Evolutionary conservation across 2,797 vertebrate species (phyloP), one percentile per base, ranked within the genome.

Genomic region (Anguilla marmorata): DNA sequence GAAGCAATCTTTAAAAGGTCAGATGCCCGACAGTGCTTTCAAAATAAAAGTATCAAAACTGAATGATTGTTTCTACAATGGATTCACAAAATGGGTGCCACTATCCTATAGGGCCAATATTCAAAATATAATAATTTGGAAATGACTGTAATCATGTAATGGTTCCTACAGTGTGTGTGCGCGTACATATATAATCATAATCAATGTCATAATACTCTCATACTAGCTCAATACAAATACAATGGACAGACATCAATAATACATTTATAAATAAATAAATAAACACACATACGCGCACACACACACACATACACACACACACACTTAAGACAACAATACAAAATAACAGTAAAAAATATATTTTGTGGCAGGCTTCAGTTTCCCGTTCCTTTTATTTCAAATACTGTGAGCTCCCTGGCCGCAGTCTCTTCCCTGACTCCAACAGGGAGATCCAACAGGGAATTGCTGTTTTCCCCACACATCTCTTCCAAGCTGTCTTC

Each of bases 401-500:
- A 52, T 72, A 86, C 63, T 52, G 12, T 9, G 66, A 80, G 72
- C 41, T 85, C 45, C 41, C 79, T 83, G 12, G 80, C 74, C 89
- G 21, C 50, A 80, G 41, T 80, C n/a, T 89, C 66, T 89, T 88
- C 50, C 54, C 87, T 45, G 86, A 66, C 66, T 86, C 66, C 86
- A 37, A 37, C 58, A 63, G 7, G 63, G 85, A 3, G 87, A 72
- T 89, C 80, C 84, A 80, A 56, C 74, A 19, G 85, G 85, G 60
- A 89, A 88, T 88, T 60, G 56, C 76, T 87, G 33, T 87, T 82
- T 79, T 84, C 2, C 56, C 66, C 85, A 11, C 60, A 74, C 86
- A 87, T 87, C 79, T 89, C 88, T 63, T 37, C 3, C 52, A 88
- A 37, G 84, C 60, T 89, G 50, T 85, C 84, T 69, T 24, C 79